Conservation (phyloP, 1,140 invertebrate genomes). For the Tetragonula clypearis region DNA sequence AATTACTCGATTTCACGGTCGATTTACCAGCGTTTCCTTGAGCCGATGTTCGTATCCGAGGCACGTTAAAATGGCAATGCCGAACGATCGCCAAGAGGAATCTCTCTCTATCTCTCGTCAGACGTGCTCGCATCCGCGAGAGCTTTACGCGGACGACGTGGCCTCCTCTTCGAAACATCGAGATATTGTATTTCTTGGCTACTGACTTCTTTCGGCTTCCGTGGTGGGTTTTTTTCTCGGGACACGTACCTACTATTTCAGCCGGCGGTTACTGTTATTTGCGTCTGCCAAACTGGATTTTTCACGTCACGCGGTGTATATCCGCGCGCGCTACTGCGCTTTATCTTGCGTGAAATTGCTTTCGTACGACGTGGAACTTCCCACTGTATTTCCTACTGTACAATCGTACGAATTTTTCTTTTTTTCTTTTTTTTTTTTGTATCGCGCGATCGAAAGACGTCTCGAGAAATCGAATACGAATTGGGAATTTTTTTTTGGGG, state of each 20-base stretch:
- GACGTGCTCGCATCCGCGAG: background rate
- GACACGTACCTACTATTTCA: slow-evolving; percentile 22
- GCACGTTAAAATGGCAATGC: slow-evolving; percentile 23
- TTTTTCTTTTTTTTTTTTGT: no score
- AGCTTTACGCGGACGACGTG: slow-evolving; percentile 8
- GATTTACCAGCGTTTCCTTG: slow-evolving; percentile 16
- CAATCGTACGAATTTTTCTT: background rate
- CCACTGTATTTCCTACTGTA: background rate
- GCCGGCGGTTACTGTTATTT: slow-evolving; percentile 6
- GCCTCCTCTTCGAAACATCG: background rate
- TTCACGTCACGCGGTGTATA: slow-evolving; percentile 3
- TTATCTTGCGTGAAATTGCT: background rate
- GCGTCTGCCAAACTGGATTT: slow-evolving; percentile 28
- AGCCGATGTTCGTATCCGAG: slow-evolving; percentile 31
- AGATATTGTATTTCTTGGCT: slow-evolving; percentile 11
- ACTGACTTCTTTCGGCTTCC: background rate
- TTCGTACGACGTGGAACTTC: no score
- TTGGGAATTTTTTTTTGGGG: no score
- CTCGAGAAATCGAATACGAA: background rate
- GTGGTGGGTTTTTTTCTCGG: background rate
- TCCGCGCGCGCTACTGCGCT: background rate
- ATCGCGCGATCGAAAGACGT: no score
- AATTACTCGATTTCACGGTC: slow-evolving; percentile 32
- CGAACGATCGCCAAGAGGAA: slow-evolving; percentile 13
- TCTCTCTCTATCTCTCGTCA: background rate